Evolutionary conservation across 2,888 invertebrate genomes (phyloP).

Genomic region (Endotricha flammealis): DNA sequence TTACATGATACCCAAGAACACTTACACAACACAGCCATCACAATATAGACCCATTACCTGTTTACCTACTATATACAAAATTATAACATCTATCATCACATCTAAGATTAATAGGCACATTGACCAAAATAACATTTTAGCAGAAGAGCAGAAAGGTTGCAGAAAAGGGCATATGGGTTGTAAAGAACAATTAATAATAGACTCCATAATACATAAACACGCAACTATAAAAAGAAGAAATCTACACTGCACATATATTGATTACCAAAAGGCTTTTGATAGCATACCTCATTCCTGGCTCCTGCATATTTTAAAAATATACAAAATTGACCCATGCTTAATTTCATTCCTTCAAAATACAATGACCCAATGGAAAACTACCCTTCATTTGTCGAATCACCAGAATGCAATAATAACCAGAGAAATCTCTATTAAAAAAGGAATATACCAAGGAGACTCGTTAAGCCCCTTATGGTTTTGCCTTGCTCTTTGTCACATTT

Average conservation of each 20-base stretch:
- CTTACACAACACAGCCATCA: background rate
- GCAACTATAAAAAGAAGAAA: background rate
- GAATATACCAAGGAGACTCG: no score
- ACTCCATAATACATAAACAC: background rate
- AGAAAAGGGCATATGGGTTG: no score
- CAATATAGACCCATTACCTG: background rate
- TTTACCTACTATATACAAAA: background rate
- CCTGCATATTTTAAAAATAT: background rate
- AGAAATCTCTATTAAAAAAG: no score
- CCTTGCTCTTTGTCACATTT: no score
- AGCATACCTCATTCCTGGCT: slow-evolving; percentile 1
- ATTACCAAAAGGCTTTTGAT: slow-evolving; percentile 1
- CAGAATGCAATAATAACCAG: no score
- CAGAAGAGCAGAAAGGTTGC: no score
- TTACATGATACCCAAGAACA: slow-evolving; percentile 1
- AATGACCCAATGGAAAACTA: no score
- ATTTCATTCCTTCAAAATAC: background rate
- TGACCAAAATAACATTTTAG: background rate
- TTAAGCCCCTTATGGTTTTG: no score
- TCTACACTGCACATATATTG: background rate
- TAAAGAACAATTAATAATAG: background rate
- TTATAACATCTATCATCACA: background rate
- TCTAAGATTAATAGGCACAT: background rate
- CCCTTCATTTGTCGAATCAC: no score
- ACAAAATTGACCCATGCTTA: background rate